A percentile compares a stretch with the other conserved stretches of the same genome.
These are phyloP conservation scores for Melanocharis versteri DNA, from an alignment of 2,113 vertebrate genomes.

Conservation along the genomic window DNA sequence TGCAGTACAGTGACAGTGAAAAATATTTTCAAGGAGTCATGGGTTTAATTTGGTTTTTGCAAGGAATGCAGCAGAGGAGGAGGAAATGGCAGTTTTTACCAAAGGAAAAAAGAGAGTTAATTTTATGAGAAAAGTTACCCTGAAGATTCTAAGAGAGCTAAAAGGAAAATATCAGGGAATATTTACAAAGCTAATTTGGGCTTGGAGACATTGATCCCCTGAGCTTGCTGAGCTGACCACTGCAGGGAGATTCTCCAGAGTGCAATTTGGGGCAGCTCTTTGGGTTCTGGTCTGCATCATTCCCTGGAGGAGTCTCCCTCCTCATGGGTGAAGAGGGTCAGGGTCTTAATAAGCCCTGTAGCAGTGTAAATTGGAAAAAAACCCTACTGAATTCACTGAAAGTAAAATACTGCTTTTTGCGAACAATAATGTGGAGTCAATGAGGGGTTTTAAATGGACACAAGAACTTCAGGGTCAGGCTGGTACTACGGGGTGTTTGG, in stretches of 20 bases:
- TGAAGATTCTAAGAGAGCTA: background rate
- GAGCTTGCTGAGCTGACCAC: background rate
- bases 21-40: background rate
- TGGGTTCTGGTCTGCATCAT: background rate
- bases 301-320: background rate
- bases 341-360: background rate
- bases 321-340: background rate
- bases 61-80: background rate
- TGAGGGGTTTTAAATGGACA: background rate
- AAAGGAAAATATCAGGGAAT: background rate
- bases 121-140: background rate
- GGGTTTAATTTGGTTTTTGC: background rate
- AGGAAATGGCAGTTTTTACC: background rate
- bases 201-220: background rate
- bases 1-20: background rate
- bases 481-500: background rate
- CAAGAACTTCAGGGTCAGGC: background rate
- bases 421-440: background rate
- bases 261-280: background rate
- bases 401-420: background rate
- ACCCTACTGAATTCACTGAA: background rate
- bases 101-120: background rate
- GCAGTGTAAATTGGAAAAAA: background rate
- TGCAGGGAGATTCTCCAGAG: background rate
- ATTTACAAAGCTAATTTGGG: background rate